Evolutionary conservation across 2,888 invertebrate species (phyloP), one percentile per base, ranked within the genome.

Genomic region (Caenorhabditis macrosperma): DNA sequence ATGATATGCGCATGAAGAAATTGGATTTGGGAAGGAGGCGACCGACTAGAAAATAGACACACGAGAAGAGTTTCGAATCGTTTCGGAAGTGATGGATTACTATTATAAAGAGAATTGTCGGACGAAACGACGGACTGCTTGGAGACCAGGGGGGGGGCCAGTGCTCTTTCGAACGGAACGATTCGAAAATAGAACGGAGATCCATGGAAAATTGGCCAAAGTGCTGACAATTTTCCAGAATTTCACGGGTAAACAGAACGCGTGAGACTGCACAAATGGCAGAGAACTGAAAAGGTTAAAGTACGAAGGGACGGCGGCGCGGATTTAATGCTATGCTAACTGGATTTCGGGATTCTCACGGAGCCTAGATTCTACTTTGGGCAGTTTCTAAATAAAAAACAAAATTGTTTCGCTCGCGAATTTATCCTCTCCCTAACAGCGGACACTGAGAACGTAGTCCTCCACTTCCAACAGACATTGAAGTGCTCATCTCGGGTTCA

Each of bases 1-100:
- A 72, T 72, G 72, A 72, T 72, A 72, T 72, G 72, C 72, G 33
- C 71, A 72, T 72, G 57, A 74, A 74, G 74, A 64, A 74, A 74
- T 74, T 74, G 74, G 74, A 74, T 74, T 74, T 64, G 57, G 64
- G 52, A 35, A 41, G 50, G 46, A 72, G 52, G 50, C 68, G 41
- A 69, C 59, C 59, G 59, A 69, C 59, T 69, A 71, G 71, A 71
- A 72, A 72, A 72, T 72, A 64, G 55, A 63, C 46, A 55, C 44
- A 35, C n/a, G 24, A 10, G 28, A 26, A 26, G 33, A 63, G 38
- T 59, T 50, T 50, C 68, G 28, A 60, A 60, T 50, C 60, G 50
- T 50, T 59, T 50, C 22, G 33, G 52, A 28, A 61, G 38, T 38
- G 54, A 60, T 41, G 69, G 50, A 69, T 61, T 68, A 68, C 60